phyloP scores from a whole-genome alignment of 1,140 invertebrate genomes.

The Plectrocnemia conspersa region DNA sequence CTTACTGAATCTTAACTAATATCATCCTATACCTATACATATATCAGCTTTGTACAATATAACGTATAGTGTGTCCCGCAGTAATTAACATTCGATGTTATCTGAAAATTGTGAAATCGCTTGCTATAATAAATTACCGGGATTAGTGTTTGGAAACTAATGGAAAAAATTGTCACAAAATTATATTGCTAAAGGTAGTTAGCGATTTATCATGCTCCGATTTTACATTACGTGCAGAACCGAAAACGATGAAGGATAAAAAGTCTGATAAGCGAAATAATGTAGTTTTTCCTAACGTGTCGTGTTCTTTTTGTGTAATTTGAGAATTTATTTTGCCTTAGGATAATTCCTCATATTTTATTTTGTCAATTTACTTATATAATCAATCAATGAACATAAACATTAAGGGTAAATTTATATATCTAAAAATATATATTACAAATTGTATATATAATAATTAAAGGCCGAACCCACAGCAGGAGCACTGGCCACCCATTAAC shows the following conservation, averaged over 20 bases:
- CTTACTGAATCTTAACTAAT: no score
- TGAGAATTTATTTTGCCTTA: background rate
- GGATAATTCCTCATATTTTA: background rate
- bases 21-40: no score
- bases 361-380: background rate
- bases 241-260: no score
- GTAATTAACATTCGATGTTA: no score
- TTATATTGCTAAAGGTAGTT: background rate
- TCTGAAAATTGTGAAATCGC: no score
- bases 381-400: background rate
- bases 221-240: no score
- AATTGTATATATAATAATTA: background rate
- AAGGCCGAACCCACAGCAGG: background rate
- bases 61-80: no score
- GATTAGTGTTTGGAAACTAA: slow-evolving; percentile 5
- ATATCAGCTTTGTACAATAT: no score
- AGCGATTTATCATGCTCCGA: slow-evolving; percentile 11
- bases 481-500: slow-evolving; percentile 25
- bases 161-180: slow-evolving; percentile 13
- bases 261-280: no score
- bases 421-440: background rate
- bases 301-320: background rate
- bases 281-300: background rate
- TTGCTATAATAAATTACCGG: no score
- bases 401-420: background rate